Evolutionary conservation across 2,113 vertebrate genomes (phyloP).

Genomic region (Lanius collurio): DNA sequence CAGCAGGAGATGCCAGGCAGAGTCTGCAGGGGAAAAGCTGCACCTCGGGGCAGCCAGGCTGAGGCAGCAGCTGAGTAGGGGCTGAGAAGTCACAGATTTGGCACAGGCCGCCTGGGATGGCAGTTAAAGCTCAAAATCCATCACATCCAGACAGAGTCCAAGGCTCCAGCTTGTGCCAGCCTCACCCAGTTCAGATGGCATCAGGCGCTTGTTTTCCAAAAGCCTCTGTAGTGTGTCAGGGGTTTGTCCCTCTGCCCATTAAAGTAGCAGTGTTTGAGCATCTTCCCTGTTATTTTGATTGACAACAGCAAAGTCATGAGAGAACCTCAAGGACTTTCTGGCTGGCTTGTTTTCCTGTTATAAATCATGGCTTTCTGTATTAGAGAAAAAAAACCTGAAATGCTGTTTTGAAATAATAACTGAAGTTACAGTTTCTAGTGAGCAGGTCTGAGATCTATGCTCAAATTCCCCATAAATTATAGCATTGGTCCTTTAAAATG

Average conservation of each 20-base stretch:
- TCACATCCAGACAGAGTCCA: background rate
- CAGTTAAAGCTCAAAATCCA: background rate
- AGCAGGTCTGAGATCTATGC: background rate
- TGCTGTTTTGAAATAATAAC: background rate
- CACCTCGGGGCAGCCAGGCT: background rate
- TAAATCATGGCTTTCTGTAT: background rate
- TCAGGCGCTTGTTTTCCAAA: background rate
- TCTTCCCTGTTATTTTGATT: slow-evolving; percentile 24
- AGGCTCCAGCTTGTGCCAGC: background rate
- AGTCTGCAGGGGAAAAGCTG: background rate
- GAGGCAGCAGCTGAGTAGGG: background rate
- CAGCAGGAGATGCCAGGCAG: accelerated
- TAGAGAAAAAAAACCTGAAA: background rate
- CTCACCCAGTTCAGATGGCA: background rate
- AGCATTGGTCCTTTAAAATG: slow-evolving; percentile 6
- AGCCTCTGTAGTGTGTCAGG: background rate
- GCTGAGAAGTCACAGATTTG: background rate
- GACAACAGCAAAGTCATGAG: background rate
- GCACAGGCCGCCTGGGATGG: background rate
- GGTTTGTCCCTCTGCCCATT: background rate
- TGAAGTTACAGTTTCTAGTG: background rate
- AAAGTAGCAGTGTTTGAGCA: background rate
- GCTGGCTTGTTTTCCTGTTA: slow-evolving; percentile 19
- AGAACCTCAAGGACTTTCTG: background rate
- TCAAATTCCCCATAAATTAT: background rate